A percentile compares a stretch with the other conserved stretches of the same genome.
phyloP scores from a whole-genome alignment of 2,888 invertebrate species.

The Tachina lurida region DNA sequence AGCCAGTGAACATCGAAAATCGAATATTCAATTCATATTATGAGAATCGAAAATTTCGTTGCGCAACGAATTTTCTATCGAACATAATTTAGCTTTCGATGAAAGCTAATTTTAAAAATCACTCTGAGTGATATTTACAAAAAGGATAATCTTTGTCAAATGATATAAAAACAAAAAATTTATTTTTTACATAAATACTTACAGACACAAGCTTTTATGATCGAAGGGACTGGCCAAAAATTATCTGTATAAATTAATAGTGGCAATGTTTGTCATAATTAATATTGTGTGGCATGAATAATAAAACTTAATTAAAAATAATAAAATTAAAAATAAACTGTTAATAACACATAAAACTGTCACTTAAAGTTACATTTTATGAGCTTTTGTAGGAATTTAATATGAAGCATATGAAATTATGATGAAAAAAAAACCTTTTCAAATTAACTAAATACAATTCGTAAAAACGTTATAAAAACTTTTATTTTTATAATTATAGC shows the following conservation, averaged over 20 bases:
- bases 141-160: no score
- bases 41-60: no score
- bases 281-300: background rate
- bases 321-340: background rate
- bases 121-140: no score
- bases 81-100: no score
- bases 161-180: no score
- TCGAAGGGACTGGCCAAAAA: conserved; percentile 5
- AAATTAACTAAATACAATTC: conserved; percentile 5
- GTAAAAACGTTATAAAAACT: conserved; percentile 21
- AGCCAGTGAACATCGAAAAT: no score
- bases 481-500: conserved; percentile 5
- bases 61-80: no score
- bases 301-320: background rate
- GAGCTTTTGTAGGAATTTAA: background rate
- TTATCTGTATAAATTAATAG: background rate
- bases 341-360: conserved; percentile 3
- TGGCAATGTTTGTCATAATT: conserved; percentile 34
- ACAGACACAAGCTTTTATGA: background rate
- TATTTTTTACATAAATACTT: no score
- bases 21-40: no score
- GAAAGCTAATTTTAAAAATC: no score
- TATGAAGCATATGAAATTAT: background rate
- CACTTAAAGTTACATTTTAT: background rate
- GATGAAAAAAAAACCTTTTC: background rate